These are phyloP conservation scores for Spinibarbus caldwelli DNA, from an alignment of 2,797 vertebrate genomes.

Conservation along the genomic window DNA sequence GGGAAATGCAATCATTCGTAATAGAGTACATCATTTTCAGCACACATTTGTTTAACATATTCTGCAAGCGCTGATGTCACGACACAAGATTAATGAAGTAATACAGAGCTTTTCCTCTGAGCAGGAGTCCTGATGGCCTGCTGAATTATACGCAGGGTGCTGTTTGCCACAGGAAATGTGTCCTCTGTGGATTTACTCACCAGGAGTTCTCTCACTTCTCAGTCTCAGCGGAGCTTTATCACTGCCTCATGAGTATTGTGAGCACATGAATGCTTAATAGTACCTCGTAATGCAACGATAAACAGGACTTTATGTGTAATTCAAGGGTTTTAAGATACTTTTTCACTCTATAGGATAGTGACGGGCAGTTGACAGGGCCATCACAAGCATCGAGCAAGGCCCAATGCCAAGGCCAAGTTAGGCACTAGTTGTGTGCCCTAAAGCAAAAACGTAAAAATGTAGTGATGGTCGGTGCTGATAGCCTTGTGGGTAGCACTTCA, in stretches of 20 bases:
- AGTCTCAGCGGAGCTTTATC: neutral
- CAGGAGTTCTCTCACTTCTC: neutral
- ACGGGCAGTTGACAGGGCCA: neutral
- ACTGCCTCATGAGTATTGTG: constrained; percentile 18
- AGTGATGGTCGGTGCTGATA: no score
- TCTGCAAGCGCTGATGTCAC: constrained; percentile 14
- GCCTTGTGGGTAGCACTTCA: no score
- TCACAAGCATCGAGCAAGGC: neutral
- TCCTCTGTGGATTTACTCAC: constrained; percentile 31
- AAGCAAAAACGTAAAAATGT: neutral
- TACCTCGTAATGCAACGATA: constrained; percentile 27
- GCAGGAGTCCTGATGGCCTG: neutral
- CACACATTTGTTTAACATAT: constrained; percentile 23
- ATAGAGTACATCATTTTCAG: constrained; percentile 19
- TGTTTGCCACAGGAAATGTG: constrained; percentile 24
- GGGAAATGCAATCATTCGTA: neutral
- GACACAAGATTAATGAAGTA: constrained; percentile 34
- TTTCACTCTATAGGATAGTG: neutral
- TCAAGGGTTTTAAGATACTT: neutral
- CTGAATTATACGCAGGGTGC: constrained; percentile 9
- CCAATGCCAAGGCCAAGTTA: neutral
- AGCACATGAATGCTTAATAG: constrained; percentile 17
- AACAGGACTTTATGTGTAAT: neutral
- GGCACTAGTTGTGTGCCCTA: neutral
- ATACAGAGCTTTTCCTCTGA: constrained; percentile 34